phyloP scores from a whole-genome alignment of 2,797 vertebrate genomes.

The Potorous gilbertii region DNA sequence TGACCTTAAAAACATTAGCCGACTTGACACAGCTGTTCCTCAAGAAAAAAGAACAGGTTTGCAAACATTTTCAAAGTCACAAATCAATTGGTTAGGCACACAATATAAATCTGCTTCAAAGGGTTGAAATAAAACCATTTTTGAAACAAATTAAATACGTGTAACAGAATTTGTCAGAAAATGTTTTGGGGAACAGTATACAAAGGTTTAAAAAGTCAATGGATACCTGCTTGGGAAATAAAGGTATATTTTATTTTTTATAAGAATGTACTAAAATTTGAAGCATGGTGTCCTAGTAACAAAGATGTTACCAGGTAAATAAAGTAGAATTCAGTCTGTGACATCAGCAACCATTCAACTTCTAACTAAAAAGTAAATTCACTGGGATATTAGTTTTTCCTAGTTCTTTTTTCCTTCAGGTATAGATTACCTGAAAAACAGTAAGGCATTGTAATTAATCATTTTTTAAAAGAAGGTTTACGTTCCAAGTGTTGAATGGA shows the following conservation, averaged over 20 bases:
- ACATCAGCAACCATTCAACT: conserved; percentile 80
- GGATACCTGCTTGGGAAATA: conserved; percentile 50
- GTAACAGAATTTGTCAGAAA: conserved; percentile 54
- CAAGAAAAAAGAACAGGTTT: conserved; percentile 18
- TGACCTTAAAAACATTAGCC: conserved; percentile 17
- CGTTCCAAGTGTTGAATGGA: conserved; percentile 36
- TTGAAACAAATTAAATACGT: conserved; percentile 56
- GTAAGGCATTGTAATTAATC: not conserved
- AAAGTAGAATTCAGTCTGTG: conserved; percentile 62
- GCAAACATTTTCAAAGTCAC: conserved; percentile 45
- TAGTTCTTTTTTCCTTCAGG: not conserved
- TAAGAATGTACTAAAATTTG: conserved; percentile 40
- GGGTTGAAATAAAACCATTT: conserved; percentile 41
- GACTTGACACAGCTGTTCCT: conserved; percentile 40
- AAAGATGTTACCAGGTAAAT: conserved; percentile 75
- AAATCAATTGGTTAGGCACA: conserved; percentile 34
- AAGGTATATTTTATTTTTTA: conserved; percentile 57
- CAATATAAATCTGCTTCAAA: conserved; percentile 55
- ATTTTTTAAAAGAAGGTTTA: not conserved
- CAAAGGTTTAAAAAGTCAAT: conserved; percentile 41
- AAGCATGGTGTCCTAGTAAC: conserved; percentile 79
- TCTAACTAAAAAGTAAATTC: conserved; percentile 61
- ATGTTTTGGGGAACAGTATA: conserved; percentile 32
- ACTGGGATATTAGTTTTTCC: conserved; percentile 46
- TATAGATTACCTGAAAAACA: conserved; percentile 36